phyloP scores from a whole-genome alignment of 2,797 vertebrate species.

The Cuniculus paca region DNA sequence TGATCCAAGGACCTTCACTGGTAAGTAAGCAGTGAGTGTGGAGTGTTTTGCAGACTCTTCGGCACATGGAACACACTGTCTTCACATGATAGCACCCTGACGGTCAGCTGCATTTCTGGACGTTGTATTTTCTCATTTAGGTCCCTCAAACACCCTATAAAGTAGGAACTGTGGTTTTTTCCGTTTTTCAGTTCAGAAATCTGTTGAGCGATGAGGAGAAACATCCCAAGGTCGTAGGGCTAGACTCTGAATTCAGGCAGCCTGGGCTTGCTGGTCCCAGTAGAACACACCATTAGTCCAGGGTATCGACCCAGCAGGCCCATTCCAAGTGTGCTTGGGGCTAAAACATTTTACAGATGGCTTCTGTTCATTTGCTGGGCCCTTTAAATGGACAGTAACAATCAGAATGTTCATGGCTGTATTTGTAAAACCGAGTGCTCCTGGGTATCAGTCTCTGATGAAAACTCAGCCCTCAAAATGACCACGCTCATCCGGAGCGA shows the following conservation, averaged over 20 bases:
- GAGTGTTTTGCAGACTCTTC: not conserved
- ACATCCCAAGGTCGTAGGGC: not conserved
- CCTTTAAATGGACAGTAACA: slow-evolving; percentile 49
- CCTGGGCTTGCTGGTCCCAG: not conserved
- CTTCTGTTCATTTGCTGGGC: slow-evolving; percentile 16
- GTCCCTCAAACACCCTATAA: not conserved
- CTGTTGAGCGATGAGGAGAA: not conserved
- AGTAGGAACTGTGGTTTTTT: not conserved
- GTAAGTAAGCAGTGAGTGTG: not conserved
- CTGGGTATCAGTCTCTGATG: slow-evolving; percentile 1
- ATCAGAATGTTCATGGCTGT: not conserved
- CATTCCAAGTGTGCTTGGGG: slow-evolving; percentile 21
- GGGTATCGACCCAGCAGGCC: not conserved
- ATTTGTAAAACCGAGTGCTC: not conserved
- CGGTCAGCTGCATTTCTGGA: not conserved
- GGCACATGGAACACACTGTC: not conserved
- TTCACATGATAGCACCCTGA: not conserved
- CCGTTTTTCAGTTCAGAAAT: slow-evolving; percentile 33
- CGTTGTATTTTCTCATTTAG: not conserved
- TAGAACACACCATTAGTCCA: not conserved
- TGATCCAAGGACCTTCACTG: not conserved
- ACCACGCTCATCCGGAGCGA: not conserved
- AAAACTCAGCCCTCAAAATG: not conserved
- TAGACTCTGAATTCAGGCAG: slow-evolving; percentile 19
- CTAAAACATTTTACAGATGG: not conserved